A percentile compares a stretch with the other conserved stretches of the same genome.
Evolutionary conservation across 2,888 invertebrate species (phyloP).

Genomic region (Lasioglossum morio): DNA sequence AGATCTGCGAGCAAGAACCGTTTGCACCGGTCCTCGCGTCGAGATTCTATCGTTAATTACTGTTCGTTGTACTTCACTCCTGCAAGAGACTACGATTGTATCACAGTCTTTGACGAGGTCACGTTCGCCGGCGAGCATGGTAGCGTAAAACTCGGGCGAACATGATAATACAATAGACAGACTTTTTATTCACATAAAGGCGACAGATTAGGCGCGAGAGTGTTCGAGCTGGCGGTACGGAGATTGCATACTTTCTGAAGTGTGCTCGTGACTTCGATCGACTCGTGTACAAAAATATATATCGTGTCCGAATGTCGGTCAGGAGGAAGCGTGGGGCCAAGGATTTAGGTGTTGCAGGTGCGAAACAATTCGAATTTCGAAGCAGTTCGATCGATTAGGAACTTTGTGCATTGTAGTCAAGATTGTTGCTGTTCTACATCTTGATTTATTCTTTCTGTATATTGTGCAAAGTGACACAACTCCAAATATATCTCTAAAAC

Average conservation of each 20-base stretch:
- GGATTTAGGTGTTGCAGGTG: not conserved
- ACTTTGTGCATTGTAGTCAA: not conserved
- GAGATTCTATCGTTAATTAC: slow-evolving; percentile 48
- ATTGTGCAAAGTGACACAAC: too few species aligned
- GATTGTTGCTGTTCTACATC: not conserved
- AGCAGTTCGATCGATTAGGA: not conserved
- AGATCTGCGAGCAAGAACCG: slow-evolving; percentile 19
- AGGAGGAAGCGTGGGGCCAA: not conserved
- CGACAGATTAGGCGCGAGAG: slow-evolving; percentile 28
- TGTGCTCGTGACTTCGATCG: not conserved
- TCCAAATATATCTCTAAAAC: too few species aligned
- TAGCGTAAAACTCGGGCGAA: slow-evolving; percentile 36
- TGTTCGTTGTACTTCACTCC: slow-evolving; percentile 69
- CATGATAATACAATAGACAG: slow-evolving; percentile 50
- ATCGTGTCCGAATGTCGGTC: not conserved
- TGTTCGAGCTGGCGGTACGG: slow-evolving; percentile 34
- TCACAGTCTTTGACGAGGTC: slow-evolving; percentile 70
- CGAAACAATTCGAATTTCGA: not conserved
- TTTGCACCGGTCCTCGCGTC: slow-evolving; percentile 5
- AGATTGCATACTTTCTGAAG: not conserved
- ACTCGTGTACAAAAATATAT: slow-evolving; percentile 27
- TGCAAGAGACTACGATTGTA: slow-evolving; percentile 71
- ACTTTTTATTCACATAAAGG: slow-evolving; percentile 42
- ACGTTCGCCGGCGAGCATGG: slow-evolving; percentile 47
- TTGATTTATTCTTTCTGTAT: too few species aligned